A percentile compares a stretch with the other conserved stretches of the same genome.
Conservation (phyloP, 2,113 vertebrate species). For the Chaenocephalus aceratus region DNA sequence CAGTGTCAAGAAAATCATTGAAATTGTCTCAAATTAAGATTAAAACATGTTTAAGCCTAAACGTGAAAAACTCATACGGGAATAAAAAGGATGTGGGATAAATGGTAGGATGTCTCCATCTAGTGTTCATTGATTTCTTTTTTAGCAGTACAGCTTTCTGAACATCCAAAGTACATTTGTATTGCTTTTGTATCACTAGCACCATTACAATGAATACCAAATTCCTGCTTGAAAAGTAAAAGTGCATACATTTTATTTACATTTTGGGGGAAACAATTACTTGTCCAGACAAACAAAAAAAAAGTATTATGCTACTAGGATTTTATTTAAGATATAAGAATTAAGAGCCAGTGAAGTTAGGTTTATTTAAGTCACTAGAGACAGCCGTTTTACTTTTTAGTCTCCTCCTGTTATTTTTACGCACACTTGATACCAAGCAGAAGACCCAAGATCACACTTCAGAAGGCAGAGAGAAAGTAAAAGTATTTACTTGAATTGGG, state of each 20-base stretch:
- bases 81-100: not conserved
- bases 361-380: too few species aligned
- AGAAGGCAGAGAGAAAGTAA: too few species aligned
- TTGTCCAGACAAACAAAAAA: not conserved
- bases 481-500: too few species aligned
- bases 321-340: too few species aligned
- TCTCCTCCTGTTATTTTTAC: too few species aligned
- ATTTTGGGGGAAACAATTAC: not conserved
- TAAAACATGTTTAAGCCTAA: not conserved
- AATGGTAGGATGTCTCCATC: constrained; percentile 57
- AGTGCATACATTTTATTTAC: not conserved
- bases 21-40: not conserved
- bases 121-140: constrained; percentile 29
- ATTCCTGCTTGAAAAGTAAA: not conserved
- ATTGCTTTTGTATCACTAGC: not conserved
- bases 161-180: not conserved
- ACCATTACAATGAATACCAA: not conserved
- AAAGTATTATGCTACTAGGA: too few species aligned
- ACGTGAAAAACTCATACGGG: not conserved
- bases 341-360: too few species aligned
- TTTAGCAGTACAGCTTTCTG: not conserved
- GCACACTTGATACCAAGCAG: too few species aligned
- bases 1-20: not conserved
- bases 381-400: too few species aligned
- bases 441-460: too few species aligned